Base-by-base conservation (phyloP, 1,140 invertebrate genomes). In the Lanistes nyassanus region DNA sequence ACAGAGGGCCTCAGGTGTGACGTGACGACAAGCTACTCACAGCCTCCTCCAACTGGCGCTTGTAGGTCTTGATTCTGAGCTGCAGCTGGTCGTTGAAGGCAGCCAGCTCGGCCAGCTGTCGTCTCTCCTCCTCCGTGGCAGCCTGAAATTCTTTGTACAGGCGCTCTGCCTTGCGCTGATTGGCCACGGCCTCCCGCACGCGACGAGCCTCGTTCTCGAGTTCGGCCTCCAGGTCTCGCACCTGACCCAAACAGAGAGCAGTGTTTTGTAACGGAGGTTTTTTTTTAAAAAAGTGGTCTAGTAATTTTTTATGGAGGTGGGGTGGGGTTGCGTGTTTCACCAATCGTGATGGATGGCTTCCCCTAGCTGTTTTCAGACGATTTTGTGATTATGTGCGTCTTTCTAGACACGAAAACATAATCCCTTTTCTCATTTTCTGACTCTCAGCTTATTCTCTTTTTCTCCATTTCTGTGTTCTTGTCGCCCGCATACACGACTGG, bases 161-260 rank as follows among this genome's bases (percentile, higher is more conserved):
- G 58, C 88, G 85, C 74, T 89, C 88, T 36, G 83, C 77, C 79
- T 89, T 89, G 69, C 88, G 82, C 73, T 81, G 76, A 58, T 76
- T 81, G 56, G 83, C 86, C 3, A 83, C 76, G 37, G 86, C 78
- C 72, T 90, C 88, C 31, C 88, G 82, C 13, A 81, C 76, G 74
- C 88, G 85, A 74, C 88, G 84, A 71, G 83, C 83, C 76, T 90
- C 88, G 37, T 79, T 82, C 79, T 90, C 88, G 56, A 88, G 76
- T 75, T 90, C 88, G 36, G 83, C 84, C 75, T 90, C 88, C 36
- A 90, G 79, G 75, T 90, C 88, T 75, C 88, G 83, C 36, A 90
- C 80, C 87, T 89, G 71, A 53, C 16, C 29, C 16, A 23, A 56
- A 34, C 13, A n/a, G n/a, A n/a, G n/a, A n/a, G n/a, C n/a, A n/a